Evolutionary conservation across 92 coral and sea anemone species (phyloP), one percentile per base, ranked within the genome.

Genomic region (Zoanthus sansibaricus): DNA sequence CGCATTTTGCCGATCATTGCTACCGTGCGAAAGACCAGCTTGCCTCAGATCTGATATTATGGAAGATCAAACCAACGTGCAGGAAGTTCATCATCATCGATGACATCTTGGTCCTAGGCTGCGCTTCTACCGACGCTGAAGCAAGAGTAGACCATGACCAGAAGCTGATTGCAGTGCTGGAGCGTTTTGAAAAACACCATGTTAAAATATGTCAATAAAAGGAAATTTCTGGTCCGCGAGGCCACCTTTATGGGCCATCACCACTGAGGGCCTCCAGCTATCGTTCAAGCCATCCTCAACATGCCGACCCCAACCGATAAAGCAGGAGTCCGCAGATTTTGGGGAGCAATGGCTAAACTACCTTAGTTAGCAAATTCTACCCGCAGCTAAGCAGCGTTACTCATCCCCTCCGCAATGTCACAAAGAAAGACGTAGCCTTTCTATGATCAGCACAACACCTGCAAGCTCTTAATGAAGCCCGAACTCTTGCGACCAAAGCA

Each of bases 361-460:
- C 8, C 0, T 7, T 8, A 25, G 0, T 25, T 25, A 25, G 25
- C 25, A 25, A 25, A 25, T 25, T 25, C 25, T 25, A 0, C 25
- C 25, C 25, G 25, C 25, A 25, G 25, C 25, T 25, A 0, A 25
- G 8, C 56, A 51, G 56, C 56, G 13, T 0, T 51, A 51, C 13
- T 51, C 13, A 25, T 25, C 25, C 25, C 25, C 25, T 25, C 0
- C 25, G 25, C 13, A 13, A 67, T 83, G 86, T 91, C 79, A 87
- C 82, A 31, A 80, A 79, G 69, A 82, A 85, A 51, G 56, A 51
- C 13, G 56, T 51, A 51, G 56, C 56, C 13, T 51, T 87, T 73
- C 78, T 87, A 49, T 82, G 93, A 91, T 74, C 93, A 61, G 51
- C 76, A 25, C 82, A 87, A 30, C 90, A 90, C 90, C 86, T 72